Percentiles rank a stretch among this genome's conserved stretches.
Conservation (phyloP, 2,113 vertebrate species). For the Mirounga angustirostris region DNA sequence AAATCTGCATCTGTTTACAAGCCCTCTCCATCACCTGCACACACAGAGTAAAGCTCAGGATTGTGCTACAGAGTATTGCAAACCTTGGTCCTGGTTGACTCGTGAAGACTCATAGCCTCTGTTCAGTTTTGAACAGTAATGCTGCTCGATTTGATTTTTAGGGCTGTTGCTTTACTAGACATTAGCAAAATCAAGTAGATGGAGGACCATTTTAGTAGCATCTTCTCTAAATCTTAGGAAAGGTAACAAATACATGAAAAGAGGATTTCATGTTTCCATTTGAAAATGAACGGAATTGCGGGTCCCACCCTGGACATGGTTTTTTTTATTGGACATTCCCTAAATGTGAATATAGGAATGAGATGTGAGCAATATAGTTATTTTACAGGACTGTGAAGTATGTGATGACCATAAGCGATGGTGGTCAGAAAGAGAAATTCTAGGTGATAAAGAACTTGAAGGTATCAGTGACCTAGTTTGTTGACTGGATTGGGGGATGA, state of each 20-base stretch:
- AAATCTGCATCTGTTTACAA: background rate
- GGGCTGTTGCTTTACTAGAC: background rate
- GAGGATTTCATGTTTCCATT: background rate
- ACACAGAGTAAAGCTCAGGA: background rate
- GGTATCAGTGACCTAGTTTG: background rate
- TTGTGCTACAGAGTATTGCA: background rate
- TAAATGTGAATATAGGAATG: background rate
- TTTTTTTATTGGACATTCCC: background rate
- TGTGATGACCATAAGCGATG: background rate
- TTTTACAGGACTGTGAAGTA: background rate
- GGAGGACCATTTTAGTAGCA: background rate
- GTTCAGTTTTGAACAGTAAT: background rate
- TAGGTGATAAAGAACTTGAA: background rate
- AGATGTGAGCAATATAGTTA: background rate
- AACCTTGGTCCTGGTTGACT: background rate
- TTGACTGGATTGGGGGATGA: background rate
- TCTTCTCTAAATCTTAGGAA: conserved; percentile 16
- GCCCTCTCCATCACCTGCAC: background rate
- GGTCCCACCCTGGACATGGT: background rate
- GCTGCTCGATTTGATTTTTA: background rate
- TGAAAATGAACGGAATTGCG: background rate
- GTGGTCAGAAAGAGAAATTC: background rate
- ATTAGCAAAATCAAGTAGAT: background rate
- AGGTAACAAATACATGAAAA: background rate
- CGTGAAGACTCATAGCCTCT: background rate